Conservation (phyloP, 2,797 vertebrate genomes). For the Antrozous pallidus region DNA sequence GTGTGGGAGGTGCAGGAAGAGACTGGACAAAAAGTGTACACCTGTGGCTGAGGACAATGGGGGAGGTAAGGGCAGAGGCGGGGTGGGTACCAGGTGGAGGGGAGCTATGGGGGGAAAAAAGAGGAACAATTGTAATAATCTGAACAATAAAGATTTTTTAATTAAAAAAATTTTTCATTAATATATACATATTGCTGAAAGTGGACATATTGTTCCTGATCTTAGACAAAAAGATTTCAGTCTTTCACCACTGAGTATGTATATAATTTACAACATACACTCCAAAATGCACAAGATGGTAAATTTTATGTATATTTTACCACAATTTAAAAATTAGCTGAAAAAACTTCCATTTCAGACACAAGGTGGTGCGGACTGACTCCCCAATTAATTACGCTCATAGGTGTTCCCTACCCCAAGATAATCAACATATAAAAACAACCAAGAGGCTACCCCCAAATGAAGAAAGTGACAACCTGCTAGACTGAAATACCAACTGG, state of each 20-base stretch:
- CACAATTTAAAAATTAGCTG: neutral
- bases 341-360: neutral
- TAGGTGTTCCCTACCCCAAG: neutral
- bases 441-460: neutral
- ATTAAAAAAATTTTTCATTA: no score
- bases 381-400: neutral
- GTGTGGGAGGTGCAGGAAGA: no score
- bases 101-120: no score
- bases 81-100: no score
- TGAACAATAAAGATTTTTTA: no score
- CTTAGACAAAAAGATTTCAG: neutral
- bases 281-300: neutral
- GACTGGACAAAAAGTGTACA: no score
- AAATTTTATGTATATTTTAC: neutral
- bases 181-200: neutral
- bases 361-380: neutral
- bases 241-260: neutral
- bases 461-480: neutral
- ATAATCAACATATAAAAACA: neutral
- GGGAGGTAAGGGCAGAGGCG: no score
- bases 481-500: fast-evolving
- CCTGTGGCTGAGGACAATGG: no score
- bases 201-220: neutral
- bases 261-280: fast-evolving
- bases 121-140: no score